Percentiles rank a stretch among this genome's conserved stretches.
phyloP scores from a whole-genome alignment of 23 tunicate genomes.

The Oikopleura vanhoeffeni region DNA sequence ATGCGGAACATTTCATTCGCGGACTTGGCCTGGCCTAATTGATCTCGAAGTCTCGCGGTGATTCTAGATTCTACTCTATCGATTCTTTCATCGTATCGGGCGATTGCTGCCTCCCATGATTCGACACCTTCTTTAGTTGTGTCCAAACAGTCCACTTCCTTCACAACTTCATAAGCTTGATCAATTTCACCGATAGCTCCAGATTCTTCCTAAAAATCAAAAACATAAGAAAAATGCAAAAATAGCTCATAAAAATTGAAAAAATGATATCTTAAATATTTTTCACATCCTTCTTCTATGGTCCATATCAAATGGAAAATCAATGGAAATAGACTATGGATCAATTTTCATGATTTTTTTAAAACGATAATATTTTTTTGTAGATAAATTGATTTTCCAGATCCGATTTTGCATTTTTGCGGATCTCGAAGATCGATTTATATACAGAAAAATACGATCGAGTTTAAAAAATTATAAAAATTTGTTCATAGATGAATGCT shows the following conservation, averaged over 20 bases:
- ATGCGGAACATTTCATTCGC: slow-evolving; percentile 92
- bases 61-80: slow-evolving; percentile 81
- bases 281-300: neutral
- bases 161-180: slow-evolving; percentile 72
- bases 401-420: too few relatives aligned
- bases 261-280: neutral
- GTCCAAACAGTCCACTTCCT: slow-evolving; percentile 76
- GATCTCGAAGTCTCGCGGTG: slow-evolving; percentile 72
- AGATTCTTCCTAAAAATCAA: slow-evolving; percentile 56
- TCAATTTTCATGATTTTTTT: too few relatives aligned
- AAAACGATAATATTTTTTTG: too few relatives aligned
- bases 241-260: neutral
- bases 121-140: slow-evolving; percentile 76
- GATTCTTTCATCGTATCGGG: slow-evolving; percentile 67
- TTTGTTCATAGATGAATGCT: too few relatives aligned
- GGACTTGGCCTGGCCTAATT: slow-evolving; percentile 77
- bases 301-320: neutral
- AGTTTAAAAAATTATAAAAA: too few relatives aligned
- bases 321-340: too few relatives aligned
- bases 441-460: too few relatives aligned
- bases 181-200: slow-evolving; percentile 85
- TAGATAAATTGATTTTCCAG: too few relatives aligned
- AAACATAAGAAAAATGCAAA: neutral
- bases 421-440: too few relatives aligned
- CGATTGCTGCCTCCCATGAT: slow-evolving; percentile 69